A percentile compares a stretch with the other conserved stretches of the same genome.
phyloP scores from a whole-genome alignment of 1,140 invertebrate genomes.

The Andrena cerasifolii region DNA sequence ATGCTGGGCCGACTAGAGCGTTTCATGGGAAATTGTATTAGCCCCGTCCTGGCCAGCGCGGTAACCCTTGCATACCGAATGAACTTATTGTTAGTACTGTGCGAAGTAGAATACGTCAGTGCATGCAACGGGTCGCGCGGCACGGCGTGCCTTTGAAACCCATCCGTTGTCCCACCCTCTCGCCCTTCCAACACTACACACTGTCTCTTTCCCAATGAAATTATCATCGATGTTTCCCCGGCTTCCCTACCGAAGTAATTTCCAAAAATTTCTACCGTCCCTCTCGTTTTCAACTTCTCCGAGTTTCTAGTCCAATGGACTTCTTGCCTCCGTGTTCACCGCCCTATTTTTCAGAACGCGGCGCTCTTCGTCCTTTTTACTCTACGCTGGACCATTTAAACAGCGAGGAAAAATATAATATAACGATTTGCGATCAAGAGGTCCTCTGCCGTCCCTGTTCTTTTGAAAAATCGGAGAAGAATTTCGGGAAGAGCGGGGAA shows the following conservation, averaged over 20 bases:
- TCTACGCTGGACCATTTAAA: no score
- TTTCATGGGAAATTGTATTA: constrained; percentile 70
- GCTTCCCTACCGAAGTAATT: not conserved
- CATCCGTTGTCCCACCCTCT: not conserved
- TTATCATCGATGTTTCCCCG: constrained; percentile 21
- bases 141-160: constrained; percentile 6
- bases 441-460: no score
- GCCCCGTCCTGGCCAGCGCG: constrained; percentile 47
- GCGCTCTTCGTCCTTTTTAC: no score
- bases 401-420: no score
- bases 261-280: no score
- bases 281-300: not conserved
- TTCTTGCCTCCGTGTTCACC: not conserved
- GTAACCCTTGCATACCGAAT: constrained; percentile 70
- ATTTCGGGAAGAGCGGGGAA: no score
- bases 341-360: no score
- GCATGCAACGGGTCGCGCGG: no score
- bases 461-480: no score
- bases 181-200: no score
- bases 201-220: constrained; percentile 8
- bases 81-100: constrained; percentile 56
- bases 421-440: no score
- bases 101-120: not conserved
- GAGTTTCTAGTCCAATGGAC: not conserved
- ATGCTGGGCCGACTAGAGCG: not conserved